Conservation (phyloP, 2,888 invertebrate species). For the Dysmachus trigonus region DNA sequence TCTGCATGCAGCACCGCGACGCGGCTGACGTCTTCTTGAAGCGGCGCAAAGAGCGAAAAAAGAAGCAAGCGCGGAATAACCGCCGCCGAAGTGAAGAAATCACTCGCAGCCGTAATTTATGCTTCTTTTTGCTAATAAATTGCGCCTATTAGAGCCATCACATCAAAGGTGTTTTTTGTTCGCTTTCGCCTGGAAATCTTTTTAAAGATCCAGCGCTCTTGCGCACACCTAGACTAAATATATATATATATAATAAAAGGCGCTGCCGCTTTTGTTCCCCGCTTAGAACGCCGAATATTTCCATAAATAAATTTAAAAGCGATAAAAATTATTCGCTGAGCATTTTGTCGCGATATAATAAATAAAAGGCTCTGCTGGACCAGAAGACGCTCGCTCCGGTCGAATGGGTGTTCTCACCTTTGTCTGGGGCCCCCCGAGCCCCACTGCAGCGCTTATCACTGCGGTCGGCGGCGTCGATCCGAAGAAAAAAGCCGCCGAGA, state of each 20-base stretch:
- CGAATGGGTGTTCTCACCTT: slow-evolving; percentile 26
- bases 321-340: slow-evolving; percentile 32
- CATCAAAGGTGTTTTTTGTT: background rate
- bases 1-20: background rate
- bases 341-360: slow-evolving; percentile 19
- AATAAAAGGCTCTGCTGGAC: slow-evolving; percentile 6
- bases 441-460: background rate
- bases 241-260: background rate
- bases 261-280: background rate
- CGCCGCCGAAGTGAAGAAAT: background rate
- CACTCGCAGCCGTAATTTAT: slow-evolving; percentile 9
- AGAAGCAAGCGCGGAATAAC: background rate
- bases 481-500: background rate
- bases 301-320: slow-evolving; percentile 28
- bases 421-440: background rate
- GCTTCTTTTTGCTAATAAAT: slow-evolving; percentile 30
- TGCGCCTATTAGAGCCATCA: slow-evolving; percentile 23
- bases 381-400: background rate
- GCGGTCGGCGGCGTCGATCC: background rate
- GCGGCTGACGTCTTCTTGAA: background rate
- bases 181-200: background rate
- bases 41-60: background rate
- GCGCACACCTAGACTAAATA: background rate
- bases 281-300: slow-evolving; percentile 13
- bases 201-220: background rate